Evolutionary conservation across 2,888 invertebrate species (phyloP).

Genomic region (Heteropelma amictum): DNA sequence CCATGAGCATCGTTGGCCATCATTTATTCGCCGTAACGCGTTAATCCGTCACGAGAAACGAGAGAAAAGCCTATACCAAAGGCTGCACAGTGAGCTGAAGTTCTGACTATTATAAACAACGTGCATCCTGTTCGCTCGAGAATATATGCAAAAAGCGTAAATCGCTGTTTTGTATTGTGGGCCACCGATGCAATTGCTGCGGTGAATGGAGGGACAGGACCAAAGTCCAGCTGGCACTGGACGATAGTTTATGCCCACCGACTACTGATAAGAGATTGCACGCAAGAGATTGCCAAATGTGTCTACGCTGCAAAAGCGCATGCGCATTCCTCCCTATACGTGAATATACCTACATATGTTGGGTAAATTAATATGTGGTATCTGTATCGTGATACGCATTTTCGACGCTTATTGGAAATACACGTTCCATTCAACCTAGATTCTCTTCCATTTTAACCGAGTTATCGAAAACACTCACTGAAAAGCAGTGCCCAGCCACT

Average conservation of each 20-base stretch:
- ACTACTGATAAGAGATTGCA: conserved; percentile 66
- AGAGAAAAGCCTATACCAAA: conserved; percentile 31
- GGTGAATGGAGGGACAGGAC: conserved; percentile 38
- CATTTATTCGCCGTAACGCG: conserved; percentile 54
- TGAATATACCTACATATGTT: neutral
- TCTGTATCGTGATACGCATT: conserved; percentile 24
- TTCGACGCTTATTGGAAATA: neutral
- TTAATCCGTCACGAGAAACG: conserved; percentile 56
- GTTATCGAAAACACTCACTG: conserved; percentile 65
- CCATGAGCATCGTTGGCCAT: conserved; percentile 51
- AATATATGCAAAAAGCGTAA: conserved; percentile 41
- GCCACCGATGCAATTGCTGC: conserved; percentile 35
- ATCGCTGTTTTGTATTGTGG: conserved; percentile 23
- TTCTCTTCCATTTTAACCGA: conserved; percentile 32
- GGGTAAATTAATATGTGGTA: neutral
- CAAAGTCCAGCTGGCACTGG: conserved; percentile 52
- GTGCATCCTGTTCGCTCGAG: neutral
- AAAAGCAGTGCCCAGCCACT: conserved; percentile 20
- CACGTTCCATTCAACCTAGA: conserved; percentile 12
- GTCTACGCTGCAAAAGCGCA: conserved; percentile 60
- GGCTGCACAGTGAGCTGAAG: neutral
- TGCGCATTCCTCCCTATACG: conserved; percentile 35
- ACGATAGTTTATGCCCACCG: conserved; percentile 64
- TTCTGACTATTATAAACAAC: conserved; percentile 16
- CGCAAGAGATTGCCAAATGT: conserved; percentile 65